Base-by-base conservation (phyloP, 2,888 invertebrate genomes). In the Phania funesta region DNA sequence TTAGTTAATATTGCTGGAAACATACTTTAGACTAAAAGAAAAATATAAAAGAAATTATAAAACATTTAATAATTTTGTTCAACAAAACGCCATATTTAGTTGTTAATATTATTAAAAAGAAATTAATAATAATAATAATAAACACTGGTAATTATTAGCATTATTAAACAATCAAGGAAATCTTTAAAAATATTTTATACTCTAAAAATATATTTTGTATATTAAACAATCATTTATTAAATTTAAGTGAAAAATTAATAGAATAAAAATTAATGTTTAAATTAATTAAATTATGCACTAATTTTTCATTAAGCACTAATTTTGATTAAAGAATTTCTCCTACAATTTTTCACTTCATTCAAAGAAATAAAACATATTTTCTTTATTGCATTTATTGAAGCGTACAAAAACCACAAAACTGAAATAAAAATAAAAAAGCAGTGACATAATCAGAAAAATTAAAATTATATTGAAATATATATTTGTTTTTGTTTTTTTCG, bases 51-150 rank as follows among this genome's bases (percentile, higher is more conserved):
- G 48, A 60, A 70, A 78, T 65, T 56, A 56, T 46, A 16, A 26
- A 65, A 65, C 67, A 60, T 62, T 54, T 38, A 60, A 60, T 77
- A 50, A 83, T 85, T 80, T 85, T 84, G 85, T 85, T 84, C 80
- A 84, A 86, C 77, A 86, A 86, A 85, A 78, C 85, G 86, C 86
- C 86, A 86, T 86, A 86, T 85, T 86, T 86, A 86, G 86, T 77
- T 85, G 82, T 85, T 85, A 86, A 84, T 82, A 83, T 60, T 79
- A 26, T 70, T 48, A 65, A 48, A 68, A 56, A 56, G 13, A 46
- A 29, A 1, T 32, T 29, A 18, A n/a, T 58, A 29, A 22, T 7
- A 32, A 70, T 22, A 29, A 48, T 26, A 54, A 70, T 48, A 70
- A 79, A 50, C n/a, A n/a, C n/a, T n/a, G n/a, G n/a, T n/a, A n/a